phyloP scores from a whole-genome alignment of 1,140 invertebrate species.

The Rhagoletis pomonella region DNA sequence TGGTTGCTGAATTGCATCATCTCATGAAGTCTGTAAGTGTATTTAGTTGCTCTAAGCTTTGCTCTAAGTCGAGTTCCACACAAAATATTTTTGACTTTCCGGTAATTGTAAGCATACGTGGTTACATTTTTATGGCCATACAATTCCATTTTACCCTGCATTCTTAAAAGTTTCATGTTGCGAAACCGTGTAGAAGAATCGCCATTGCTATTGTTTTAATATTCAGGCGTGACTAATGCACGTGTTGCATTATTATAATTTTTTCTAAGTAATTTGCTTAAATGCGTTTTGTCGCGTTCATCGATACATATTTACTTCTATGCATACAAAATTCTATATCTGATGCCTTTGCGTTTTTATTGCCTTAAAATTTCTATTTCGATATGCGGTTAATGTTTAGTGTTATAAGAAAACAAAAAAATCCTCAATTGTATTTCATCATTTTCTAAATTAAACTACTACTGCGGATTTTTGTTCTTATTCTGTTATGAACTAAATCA shows the following conservation, averaged over 20 bases:
- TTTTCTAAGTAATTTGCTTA: background rate
- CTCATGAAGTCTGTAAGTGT: background rate
- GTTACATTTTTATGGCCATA: background rate
- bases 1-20: background rate
- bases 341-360: background rate
- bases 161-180: no score
- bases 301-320: no score
- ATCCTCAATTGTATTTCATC: slow-evolving; percentile 24
- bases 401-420: background rate
- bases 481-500: slow-evolving; percentile 27
- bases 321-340: no score
- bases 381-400: background rate
- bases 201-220: slow-evolving; percentile 24
- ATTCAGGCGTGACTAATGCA: slow-evolving; percentile 7
- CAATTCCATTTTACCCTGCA: no score
- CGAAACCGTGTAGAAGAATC: no score
- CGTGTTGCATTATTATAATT: background rate
- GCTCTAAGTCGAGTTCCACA: no score
- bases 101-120: background rate
- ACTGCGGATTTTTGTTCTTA: background rate
- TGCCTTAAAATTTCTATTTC: background rate
- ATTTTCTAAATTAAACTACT: background rate
- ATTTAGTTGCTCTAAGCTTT: background rate
- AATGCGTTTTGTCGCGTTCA: no score
- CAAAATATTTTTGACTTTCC: background rate